phyloP scores from a whole-genome alignment of 2,797 vertebrate species.

The Crenuchus spilurus region DNA sequence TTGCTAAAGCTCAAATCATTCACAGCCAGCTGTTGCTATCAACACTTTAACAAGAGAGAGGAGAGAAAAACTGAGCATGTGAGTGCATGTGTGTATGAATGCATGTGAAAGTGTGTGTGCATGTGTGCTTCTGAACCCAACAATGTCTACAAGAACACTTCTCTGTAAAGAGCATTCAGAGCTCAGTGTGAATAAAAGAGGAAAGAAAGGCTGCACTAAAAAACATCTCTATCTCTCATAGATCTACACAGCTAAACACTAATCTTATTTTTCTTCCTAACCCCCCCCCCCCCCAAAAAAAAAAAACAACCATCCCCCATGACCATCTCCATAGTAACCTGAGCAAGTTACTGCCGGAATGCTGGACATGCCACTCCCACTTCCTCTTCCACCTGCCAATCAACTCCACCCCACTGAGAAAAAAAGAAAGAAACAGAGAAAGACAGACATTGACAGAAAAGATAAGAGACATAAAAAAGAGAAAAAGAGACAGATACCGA shows the following conservation, averaged over 20 bases:
- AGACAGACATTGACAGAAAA: neutral
- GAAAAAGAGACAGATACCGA: neutral
- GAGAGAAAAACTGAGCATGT: neutral
- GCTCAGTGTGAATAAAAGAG: too few species aligned
- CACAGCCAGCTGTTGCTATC: constrained; percentile 46
- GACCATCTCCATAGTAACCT: constrained; percentile 5
- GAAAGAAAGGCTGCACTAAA: too few species aligned
- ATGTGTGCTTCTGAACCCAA: too few species aligned
- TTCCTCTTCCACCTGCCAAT: constrained; percentile 23
- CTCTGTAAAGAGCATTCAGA: too few species aligned
- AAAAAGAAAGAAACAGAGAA: neutral
- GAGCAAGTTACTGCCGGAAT: neutral
- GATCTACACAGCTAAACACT: neutral
- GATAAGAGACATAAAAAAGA: too few species aligned
- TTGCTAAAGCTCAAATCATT: constrained; percentile 32
- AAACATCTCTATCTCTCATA: too few species aligned
- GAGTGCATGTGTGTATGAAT: neutral
- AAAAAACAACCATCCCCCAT: neutral
- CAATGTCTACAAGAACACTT: too few species aligned
- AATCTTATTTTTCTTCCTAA: neutral
- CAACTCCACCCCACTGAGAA: neutral
- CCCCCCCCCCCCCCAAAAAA: neutral
- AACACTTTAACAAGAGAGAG: constrained; percentile 31
- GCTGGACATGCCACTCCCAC: constrained; percentile 13
- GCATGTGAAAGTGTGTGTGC: too few species aligned